These are phyloP conservation scores for Helostoma temminkii DNA, from an alignment of 2,797 vertebrate species.

Conservation along the genomic window DNA sequence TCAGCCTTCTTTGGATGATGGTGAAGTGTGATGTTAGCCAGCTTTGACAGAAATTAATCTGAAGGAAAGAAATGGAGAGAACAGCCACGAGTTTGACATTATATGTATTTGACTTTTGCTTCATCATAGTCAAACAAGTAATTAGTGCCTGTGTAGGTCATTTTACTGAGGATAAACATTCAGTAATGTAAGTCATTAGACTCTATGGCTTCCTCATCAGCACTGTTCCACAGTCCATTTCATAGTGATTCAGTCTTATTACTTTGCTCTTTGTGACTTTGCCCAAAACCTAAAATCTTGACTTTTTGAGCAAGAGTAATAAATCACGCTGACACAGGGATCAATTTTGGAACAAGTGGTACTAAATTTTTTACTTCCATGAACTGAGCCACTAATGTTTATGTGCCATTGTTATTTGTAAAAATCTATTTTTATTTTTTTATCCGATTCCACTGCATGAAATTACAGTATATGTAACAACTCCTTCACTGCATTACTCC, in stretches of 20 bases:
- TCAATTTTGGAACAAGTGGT: conserved; percentile 60
- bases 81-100: background rate
- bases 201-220: conserved; percentile 44
- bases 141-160: conserved; percentile 46
- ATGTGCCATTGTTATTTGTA: conserved; percentile 19
- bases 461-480: background rate
- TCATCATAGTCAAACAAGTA: conserved; percentile 41
- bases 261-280: conserved; percentile 52
- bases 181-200: conserved; percentile 54
- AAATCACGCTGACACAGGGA: conserved; percentile 51
- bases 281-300: conserved; percentile 45
- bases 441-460: too few relatives aligned
- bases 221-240: conserved; percentile 30
- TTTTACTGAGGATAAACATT: conserved; percentile 56
- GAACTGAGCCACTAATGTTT: conserved; percentile 35
- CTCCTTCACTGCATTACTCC: too few relatives aligned
- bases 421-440: conserved; percentile 3
- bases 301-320: conserved; percentile 62
- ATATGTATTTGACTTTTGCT: conserved; percentile 37
- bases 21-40: conserved; percentile 20
- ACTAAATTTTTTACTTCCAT: conserved; percentile 51
- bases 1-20: conserved; percentile 47
- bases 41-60: conserved; percentile 37
- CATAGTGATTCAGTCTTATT: conserved; percentile 9
- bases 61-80: conserved; percentile 9